Evolutionary conservation across 2,797 vertebrate genomes (phyloP).

Genomic region (Discoglossus pictus): DNA sequence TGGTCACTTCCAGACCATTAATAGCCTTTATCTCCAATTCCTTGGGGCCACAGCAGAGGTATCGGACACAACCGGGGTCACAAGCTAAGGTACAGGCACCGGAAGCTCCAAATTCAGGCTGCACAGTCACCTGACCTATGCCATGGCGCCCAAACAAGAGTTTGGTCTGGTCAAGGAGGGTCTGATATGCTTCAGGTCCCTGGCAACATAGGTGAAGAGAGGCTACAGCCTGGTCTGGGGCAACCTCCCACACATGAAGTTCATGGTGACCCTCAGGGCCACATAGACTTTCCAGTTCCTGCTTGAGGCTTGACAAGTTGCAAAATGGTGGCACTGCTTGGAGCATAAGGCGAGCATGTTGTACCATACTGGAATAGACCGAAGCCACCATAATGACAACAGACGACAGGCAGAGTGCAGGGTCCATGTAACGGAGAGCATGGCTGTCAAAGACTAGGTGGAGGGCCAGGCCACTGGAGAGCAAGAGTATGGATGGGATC

Average conservation of each 20-base stretch:
- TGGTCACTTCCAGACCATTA: too few species aligned
- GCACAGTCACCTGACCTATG: slow-evolving; percentile 52
- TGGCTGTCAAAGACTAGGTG: background rate
- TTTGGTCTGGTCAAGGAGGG: slow-evolving; percentile 16
- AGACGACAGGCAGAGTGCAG: slow-evolving; percentile 18
- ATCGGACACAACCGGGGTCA: slow-evolving; percentile 33
- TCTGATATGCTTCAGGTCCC: slow-evolving; percentile 25
- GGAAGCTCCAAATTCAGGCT: slow-evolving; percentile 51
- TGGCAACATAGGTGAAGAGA: slow-evolving; percentile 35
- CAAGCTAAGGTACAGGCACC: slow-evolving; percentile 34
- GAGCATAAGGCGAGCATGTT: slow-evolving; percentile 24
- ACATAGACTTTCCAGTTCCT: slow-evolving; percentile 18
- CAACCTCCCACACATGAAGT: slow-evolving; percentile 18
- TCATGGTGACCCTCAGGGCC: slow-evolving; percentile 33
- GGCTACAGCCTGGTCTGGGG: slow-evolving; percentile 19
- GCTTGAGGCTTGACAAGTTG: slow-evolving; percentile 22
- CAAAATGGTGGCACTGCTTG: slow-evolving; percentile 28
- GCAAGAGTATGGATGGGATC: slow-evolving; percentile 22
- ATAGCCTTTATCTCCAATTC: slow-evolving; percentile 46
- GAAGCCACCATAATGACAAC: background rate
- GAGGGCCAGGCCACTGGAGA: slow-evolving; percentile 24
- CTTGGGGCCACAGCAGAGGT: slow-evolving; percentile 43
- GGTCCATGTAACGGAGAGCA: slow-evolving; percentile 18
- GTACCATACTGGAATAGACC: slow-evolving; percentile 12
- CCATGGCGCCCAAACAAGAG: slow-evolving; percentile 29